Evolutionary conservation across 2,888 invertebrate genomes (phyloP).

Genomic region (Conus canariensis): DNA sequence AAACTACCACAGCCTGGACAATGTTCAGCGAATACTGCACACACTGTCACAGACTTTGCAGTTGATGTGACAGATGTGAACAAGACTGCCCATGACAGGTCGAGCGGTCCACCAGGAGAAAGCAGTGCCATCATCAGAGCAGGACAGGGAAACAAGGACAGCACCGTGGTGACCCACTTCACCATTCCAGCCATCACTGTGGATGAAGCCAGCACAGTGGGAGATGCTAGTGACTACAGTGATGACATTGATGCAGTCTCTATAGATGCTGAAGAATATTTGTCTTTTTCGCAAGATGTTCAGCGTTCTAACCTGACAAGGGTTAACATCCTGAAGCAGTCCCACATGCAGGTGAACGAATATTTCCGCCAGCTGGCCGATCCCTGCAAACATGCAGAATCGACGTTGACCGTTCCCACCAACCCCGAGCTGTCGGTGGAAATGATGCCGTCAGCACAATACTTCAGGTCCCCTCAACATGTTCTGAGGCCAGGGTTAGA

Average conservation of each 20-base stretch:
- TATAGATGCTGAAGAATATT: slow-evolving; percentile 26
- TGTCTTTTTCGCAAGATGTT: neutral
- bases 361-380: neutral
- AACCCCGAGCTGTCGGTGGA: neutral
- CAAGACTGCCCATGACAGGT: neutral
- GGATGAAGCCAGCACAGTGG: slow-evolving; percentile 9
- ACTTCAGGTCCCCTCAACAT: neutral
- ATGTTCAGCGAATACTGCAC: too few species aligned
- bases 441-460: neutral
- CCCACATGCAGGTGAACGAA: neutral
- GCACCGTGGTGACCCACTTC: neutral
- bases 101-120: neutral
- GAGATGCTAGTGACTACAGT: slow-evolving; percentile 19
- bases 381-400: neutral
- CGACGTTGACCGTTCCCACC: neutral
- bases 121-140: neutral
- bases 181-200: slow-evolving; percentile 9
- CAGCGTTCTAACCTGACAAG: neutral
- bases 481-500: neutral
- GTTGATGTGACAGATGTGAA: neutral
- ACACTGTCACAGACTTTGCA: neutral
- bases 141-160: neutral
- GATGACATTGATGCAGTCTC: slow-evolving; percentile 14
- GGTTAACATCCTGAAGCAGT: too few species aligned
- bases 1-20: too few species aligned